These are phyloP conservation scores for Epinotia brunnichana DNA, from an alignment of 2,888 invertebrate species.

Conservation along the genomic window DNA sequence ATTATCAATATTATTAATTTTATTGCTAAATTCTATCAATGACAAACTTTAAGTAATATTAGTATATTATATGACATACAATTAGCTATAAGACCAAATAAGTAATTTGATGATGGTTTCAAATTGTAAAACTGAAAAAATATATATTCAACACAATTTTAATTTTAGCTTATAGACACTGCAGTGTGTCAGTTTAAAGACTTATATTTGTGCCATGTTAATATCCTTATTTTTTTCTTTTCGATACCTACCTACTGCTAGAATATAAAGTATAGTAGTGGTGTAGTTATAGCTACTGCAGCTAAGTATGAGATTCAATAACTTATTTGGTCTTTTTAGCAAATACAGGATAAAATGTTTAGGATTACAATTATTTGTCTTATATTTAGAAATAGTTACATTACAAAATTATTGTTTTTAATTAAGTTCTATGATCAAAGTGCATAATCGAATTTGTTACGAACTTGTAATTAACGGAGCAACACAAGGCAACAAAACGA, in stretches of 20 bases:
- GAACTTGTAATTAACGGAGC: not conserved
- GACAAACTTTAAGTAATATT: constrained; percentile 67
- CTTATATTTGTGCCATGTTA: constrained; percentile 18
- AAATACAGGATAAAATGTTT: constrained; percentile 27
- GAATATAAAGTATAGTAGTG: not conserved
- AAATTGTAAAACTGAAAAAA: not conserved
- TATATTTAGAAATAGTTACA: constrained; percentile 9
- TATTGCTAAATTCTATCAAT: constrained; percentile 78
- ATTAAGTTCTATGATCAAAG: not conserved
- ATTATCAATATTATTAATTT: constrained; percentile 70
- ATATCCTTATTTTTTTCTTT: not conserved
- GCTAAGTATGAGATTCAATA: not conserved
- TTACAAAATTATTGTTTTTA: not conserved
- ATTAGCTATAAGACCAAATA: constrained; percentile 27
- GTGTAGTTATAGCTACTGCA: not conserved
- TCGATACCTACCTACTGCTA: not conserved
- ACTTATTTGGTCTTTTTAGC: constrained; percentile 32
- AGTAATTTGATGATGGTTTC: not conserved
- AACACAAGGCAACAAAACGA: not conserved
- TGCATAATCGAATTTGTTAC: constrained; percentile 1
- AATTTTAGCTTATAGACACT: not conserved
- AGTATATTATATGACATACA: constrained; percentile 14
- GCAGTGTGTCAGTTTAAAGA: not conserved
- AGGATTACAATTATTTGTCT: constrained; percentile 9
- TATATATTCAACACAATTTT: not conserved